Evolutionary conservation across 2,113 vertebrate genomes (phyloP).

Genomic region (Phainopepla nitens): DNA sequence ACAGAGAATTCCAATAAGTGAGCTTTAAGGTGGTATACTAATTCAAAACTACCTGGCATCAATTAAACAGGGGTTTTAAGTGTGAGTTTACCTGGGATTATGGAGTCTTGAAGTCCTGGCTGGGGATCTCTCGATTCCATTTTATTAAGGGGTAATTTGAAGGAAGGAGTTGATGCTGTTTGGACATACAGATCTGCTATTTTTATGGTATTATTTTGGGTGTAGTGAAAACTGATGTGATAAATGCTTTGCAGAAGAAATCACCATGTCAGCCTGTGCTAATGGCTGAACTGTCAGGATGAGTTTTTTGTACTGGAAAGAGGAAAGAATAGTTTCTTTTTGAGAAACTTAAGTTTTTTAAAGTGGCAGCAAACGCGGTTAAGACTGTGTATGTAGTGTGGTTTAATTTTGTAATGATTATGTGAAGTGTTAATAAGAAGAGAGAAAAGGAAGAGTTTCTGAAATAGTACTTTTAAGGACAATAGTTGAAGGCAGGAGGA

Average conservation of each 20-base stretch:
- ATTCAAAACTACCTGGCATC: neutral
- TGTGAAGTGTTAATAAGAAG: neutral
- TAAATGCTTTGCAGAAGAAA: neutral
- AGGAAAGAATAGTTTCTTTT: neutral
- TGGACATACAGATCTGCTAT: neutral
- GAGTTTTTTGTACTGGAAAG: neutral
- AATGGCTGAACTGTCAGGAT: neutral
- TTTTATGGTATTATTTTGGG: neutral
- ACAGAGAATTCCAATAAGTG: neutral
- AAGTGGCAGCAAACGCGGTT: neutral
- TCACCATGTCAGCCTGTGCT: neutral
- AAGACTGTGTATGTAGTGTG: neutral
- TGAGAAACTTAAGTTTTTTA: neutral
- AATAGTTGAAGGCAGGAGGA: neutral
- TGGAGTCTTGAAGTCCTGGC: neutral
- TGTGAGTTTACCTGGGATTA: neutral
- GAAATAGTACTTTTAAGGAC: neutral
- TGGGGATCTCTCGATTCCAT: neutral
- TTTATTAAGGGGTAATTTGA: neutral
- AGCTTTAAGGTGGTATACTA: neutral
- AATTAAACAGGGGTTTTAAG: neutral
- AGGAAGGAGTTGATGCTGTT: neutral
- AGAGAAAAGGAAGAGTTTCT: neutral
- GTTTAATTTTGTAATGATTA: neutral
- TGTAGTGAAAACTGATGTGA: neutral